Evolutionary conservation across 1,140 invertebrate species (phyloP), one percentile per base, ranked within the genome.

Genomic region (Archegozetes longisetosus): DNA sequence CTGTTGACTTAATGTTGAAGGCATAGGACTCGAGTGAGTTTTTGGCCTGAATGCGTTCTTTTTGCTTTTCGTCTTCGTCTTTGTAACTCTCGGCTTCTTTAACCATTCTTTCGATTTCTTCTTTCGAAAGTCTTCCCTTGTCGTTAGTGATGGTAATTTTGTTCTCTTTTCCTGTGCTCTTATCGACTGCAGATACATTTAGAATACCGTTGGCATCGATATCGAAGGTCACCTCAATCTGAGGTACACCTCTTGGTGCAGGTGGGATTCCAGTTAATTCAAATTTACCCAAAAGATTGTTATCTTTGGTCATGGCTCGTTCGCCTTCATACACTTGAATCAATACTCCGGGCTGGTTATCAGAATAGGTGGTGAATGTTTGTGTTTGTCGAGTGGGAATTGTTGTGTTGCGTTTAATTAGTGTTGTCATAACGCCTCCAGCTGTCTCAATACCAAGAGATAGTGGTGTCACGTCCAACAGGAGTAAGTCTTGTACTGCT

Each of bases 131-230:
- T 67, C 93, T 84, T 63, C 93, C 91, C 74, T 96, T 96, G 76
- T 97, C 93, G 70, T 97, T 97, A 67, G 89, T 96, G 67, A 97
- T 96, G 27, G 89, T 95, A 72, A 97, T 96, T 74, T 95, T 95
- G 75, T 96, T 96, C 69, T 92, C 86, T 73, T 93, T 93, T 68
- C 92, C 92, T 62, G 93, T 95, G 2, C 74, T 76, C 68, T 79
- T 81, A 62, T 81, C 79, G 62, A 78, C 75, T 28, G 79, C 79
- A 22, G 75, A 74, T 12, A 76, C 76, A 61, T 78, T 74, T 25
- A 75, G 56, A 54, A 74, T 74, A 57, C 73, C 74, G 61, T 75
- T 74, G 24, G 71, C 72, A 65, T 74, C 73, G 17, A 73, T 65
- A 64, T 74, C 73, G 56, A 74, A 74, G 14, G 71, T 73, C 3